phyloP scores from a whole-genome alignment of 2,113 vertebrate genomes.

The Myotis davidii region DNA sequence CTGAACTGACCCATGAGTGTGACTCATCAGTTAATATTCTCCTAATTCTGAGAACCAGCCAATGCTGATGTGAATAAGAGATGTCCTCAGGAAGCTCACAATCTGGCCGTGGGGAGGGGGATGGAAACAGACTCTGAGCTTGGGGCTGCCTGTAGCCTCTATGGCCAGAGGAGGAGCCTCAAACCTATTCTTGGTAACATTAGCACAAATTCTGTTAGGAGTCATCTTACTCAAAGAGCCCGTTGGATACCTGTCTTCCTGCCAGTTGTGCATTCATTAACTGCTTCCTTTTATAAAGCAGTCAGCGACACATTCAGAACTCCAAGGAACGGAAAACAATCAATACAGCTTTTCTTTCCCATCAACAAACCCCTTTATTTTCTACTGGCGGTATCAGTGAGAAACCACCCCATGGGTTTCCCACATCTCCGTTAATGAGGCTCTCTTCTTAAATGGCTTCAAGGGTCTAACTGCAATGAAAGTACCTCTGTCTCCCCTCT shows the following conservation, averaged over 20 bases:
- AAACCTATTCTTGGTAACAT: not conserved
- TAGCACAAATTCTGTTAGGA: not conserved
- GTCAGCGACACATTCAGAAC: not conserved
- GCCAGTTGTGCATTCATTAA: not conserved
- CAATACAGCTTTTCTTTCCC: too few species aligned
- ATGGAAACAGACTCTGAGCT: not conserved
- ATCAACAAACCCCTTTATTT: not conserved
- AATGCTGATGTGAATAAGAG: not conserved
- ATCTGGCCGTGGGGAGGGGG: not conserved
- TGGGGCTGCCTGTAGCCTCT: not conserved
- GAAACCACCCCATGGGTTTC: not conserved
- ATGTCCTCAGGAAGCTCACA: not conserved
- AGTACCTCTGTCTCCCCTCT: not conserved
- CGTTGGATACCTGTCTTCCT: not conserved
- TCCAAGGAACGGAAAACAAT: not conserved
- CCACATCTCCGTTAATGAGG: not conserved
- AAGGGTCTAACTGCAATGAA: not conserved
- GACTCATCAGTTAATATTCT: not conserved
- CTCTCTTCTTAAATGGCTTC: not conserved
- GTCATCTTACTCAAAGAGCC: not conserved
- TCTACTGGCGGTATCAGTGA: not conserved
- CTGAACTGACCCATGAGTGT: not conserved
- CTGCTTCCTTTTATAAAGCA: constrained; percentile 9
- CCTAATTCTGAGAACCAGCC: not conserved
- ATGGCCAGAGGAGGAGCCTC: not conserved